Evolutionary conservation across 2,888 invertebrate species (phyloP).

Genomic region (Entomobrya multifasciata): DNA sequence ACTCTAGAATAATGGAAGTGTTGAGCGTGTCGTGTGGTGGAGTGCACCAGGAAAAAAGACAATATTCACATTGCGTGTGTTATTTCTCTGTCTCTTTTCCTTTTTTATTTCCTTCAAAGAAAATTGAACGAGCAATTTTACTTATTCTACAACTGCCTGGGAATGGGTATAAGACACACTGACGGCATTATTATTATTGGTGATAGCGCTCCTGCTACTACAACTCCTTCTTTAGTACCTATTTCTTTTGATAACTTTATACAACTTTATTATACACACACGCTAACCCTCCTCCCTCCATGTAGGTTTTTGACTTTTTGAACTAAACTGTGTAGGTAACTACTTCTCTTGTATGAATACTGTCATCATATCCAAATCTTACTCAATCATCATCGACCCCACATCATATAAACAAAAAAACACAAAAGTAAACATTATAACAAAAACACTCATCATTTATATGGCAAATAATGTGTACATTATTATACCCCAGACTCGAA

Average conservation of each 20-base stretch:
- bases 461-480: conserved; percentile 40
- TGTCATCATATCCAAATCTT: background rate
- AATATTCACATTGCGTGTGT: background rate
- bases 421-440: background rate
- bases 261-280: too few relatives aligned
- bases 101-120: background rate
- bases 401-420: background rate
- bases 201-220: too few relatives aligned
- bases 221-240: background rate
- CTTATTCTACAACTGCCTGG: too few relatives aligned
- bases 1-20: background rate
- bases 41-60: background rate
- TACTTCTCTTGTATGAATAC: background rate
- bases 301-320: too few relatives aligned
- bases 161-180: too few relatives aligned
- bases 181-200: too few relatives aligned
- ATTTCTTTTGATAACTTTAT: too few relatives aligned
- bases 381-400: background rate
- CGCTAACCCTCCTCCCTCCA: too few relatives aligned
- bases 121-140: background rate
- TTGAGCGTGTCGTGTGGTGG: too few relatives aligned
- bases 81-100: background rate
- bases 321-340: background rate
- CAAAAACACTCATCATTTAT: conserved; percentile 13
- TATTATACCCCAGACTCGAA: conserved; percentile 58